These are phyloP conservation scores for Cryptus armator DNA, from an alignment of 2,888 invertebrate genomes.

Conservation along the genomic window DNA sequence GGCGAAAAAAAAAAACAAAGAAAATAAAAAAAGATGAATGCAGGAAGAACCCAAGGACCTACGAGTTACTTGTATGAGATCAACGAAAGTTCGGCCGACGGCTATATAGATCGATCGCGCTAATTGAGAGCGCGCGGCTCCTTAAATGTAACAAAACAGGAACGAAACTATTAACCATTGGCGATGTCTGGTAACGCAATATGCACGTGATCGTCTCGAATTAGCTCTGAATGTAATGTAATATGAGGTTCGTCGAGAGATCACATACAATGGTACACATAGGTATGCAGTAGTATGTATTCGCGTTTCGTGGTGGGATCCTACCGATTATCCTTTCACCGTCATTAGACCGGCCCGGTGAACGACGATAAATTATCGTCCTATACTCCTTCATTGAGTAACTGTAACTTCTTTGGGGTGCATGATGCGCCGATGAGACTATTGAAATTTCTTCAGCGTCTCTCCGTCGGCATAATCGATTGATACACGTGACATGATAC, in stretches of 20 bases:
- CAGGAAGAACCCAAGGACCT: not conserved
- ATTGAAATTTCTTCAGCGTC: not conserved
- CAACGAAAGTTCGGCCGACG: not conserved
- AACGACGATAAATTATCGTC: conserved; percentile 64
- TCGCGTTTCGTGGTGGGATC: conserved; percentile 45
- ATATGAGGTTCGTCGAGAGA: conserved; percentile 1
- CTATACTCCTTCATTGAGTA: conserved; percentile 32
- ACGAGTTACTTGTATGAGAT: not conserved
- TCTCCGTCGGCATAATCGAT: not conserved
- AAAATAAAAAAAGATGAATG: not conserved
- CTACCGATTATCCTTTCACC: conserved; percentile 67
- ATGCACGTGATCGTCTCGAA: conserved; percentile 38
- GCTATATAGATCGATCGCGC: not conserved
- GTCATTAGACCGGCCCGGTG: conserved; percentile 54
- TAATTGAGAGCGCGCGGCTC: conserved; percentile 9
- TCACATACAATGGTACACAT: conserved; percentile 9
- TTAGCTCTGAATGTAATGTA: conserved; percentile 16
- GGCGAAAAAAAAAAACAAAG: not conserved
- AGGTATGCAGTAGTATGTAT: not conserved
- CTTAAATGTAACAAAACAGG: conserved; percentile 8
- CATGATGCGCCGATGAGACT: conserved; percentile 6
- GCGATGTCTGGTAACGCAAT: conserved; percentile 34
- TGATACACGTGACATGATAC: not conserved
- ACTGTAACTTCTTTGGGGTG: not conserved
- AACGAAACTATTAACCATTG: not conserved